phyloP scores from a whole-genome alignment of 1,140 invertebrate genomes.

The Drosophila ogumai region DNA sequence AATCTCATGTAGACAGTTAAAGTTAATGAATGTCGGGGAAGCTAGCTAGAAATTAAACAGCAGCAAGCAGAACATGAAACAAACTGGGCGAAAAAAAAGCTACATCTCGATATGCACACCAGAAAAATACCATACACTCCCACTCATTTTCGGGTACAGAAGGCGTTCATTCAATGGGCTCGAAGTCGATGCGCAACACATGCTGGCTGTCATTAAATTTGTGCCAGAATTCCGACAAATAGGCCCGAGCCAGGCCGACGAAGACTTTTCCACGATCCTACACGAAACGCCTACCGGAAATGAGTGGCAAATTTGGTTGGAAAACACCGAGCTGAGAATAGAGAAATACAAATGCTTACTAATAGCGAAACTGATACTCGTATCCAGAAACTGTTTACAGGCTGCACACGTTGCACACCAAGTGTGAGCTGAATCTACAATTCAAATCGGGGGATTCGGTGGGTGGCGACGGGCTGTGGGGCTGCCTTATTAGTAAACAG shows the following conservation, averaged over 20 bases:
- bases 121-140: slow-evolving; percentile 9
- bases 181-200: slow-evolving; percentile 58
- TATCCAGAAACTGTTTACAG: slow-evolving; percentile 63
- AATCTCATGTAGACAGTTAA: slow-evolving; percentile 8
- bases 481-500: slow-evolving; percentile 43
- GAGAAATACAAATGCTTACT: slow-evolving; percentile 70
- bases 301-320: slow-evolving; percentile 57
- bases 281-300: slow-evolving; percentile 52
- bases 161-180: slow-evolving; percentile 50
- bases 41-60: slow-evolving; percentile 8
- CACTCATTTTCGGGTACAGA: slow-evolving; percentile 15
- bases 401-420: slow-evolving; percentile 64
- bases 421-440: slow-evolving; percentile 61
- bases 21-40: slow-evolving; percentile 37
- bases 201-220: slow-evolving; percentile 70
- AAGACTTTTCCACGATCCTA: slow-evolving; percentile 31
- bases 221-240: slow-evolving; percentile 40
- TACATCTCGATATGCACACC: slow-evolving; percentile 35
- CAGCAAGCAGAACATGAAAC: slow-evolving; percentile 17
- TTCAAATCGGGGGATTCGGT: slow-evolving; percentile 57
- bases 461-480: slow-evolving; percentile 24
- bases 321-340: slow-evolving; percentile 47
- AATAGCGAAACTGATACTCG: slow-evolving; percentile 62
- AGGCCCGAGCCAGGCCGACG: slow-evolving; percentile 27
- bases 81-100: slow-evolving; percentile 52